Evolutionary conservation across 1,140 invertebrate species (phyloP), one percentile per base, ranked within the genome.

Genomic region (Zaprionus taronus): DNA sequence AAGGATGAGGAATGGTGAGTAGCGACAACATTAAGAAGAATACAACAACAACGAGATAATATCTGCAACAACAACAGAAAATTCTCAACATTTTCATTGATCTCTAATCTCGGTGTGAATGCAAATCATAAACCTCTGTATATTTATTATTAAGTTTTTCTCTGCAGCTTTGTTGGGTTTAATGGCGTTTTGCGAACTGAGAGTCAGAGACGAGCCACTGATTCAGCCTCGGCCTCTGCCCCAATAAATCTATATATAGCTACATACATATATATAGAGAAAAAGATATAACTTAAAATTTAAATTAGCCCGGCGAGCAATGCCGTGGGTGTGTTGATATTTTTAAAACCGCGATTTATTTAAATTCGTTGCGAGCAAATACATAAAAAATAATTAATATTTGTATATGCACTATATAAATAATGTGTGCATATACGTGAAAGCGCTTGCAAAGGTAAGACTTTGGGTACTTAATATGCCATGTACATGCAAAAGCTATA

Each of bases 1-100:
- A 99, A 99, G 94, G 99, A 99, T 92, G 99, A 99, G 93, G 99
- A 99, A 96, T 99, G 99, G 99, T 99, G 95, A 95, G 96, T 93
- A 70, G 57, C 58, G 56, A 62, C 63, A 24, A 17, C 24, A 12
- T 24, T 20, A 44, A 55, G 36, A 36, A 4, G 20, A n/a, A 34
- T 22, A 22, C 11, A 70, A 31, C 20, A 34, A 69, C 15, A 65
- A 15, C n/a, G 26, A 41, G 41, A 56, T 28, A 17, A 44, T 51
- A 24, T 22, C 41, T 44, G 14, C 36, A 60, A 36, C 55, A 22
- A 47, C 24, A 63, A 51, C 47, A 51, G 47, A 51, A 22, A 51
- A 51, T 51, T 65, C 49, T 56, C 36, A n/a, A 41, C 36, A 44
- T 58, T 68, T 41, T 34, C 41, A 64, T 62, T 28, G 12, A 62